Percentiles rank a stretch among this genome's conserved stretches.
Conservation (phyloP, 2,888 invertebrate genomes). For the Gasteruption jaculator region DNA sequence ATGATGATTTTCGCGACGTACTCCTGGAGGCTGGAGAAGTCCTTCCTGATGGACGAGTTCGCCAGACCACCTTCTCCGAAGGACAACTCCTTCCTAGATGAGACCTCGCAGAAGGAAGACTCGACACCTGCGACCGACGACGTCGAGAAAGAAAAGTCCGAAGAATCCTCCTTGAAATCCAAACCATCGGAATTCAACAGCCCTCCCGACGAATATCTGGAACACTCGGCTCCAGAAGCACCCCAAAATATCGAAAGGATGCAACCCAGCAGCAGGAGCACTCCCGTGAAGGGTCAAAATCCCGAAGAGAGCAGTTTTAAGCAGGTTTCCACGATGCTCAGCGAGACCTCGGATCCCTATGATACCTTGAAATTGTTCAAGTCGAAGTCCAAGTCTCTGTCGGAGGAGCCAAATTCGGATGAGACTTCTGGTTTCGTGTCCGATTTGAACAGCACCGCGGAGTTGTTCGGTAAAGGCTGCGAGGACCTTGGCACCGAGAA, state of each 20-base stretch:
- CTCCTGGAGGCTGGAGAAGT: constrained; percentile 88
- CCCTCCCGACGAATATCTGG: constrained; percentile 1
- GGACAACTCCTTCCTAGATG: constrained; percentile 53
- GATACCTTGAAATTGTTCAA: constrained; percentile 46
- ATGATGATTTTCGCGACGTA: constrained; percentile 82
- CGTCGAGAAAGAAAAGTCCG: constrained; percentile 16
- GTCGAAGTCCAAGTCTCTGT: constrained; percentile 24
- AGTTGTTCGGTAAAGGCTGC: constrained; percentile 24
- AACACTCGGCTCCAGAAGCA: constrained; percentile 20
- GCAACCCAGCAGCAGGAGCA: constrained; percentile 18
- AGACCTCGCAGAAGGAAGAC: constrained; percentile 32
- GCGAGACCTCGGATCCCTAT: constrained; percentile 38
- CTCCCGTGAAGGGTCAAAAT: constrained; percentile 19
- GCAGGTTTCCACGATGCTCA: constrained; percentile 35
- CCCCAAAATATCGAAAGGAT: constrained; percentile 18
- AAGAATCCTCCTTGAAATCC: constrained; percentile 14
- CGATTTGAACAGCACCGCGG: constrained; percentile 24
- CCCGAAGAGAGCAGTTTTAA: constrained; percentile 20
- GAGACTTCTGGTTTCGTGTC: constrained; percentile 12
- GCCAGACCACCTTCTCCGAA: constrained; percentile 65
- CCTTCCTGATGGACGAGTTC: constrained; percentile 85
- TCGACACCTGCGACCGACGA: too few species aligned
- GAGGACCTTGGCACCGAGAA: constrained; percentile 20
- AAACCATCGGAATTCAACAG: too few species aligned
- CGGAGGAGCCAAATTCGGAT: constrained; percentile 18